Conservation (phyloP, 1,140 invertebrate genomes). For the Rhyzopertha dominica region DNA sequence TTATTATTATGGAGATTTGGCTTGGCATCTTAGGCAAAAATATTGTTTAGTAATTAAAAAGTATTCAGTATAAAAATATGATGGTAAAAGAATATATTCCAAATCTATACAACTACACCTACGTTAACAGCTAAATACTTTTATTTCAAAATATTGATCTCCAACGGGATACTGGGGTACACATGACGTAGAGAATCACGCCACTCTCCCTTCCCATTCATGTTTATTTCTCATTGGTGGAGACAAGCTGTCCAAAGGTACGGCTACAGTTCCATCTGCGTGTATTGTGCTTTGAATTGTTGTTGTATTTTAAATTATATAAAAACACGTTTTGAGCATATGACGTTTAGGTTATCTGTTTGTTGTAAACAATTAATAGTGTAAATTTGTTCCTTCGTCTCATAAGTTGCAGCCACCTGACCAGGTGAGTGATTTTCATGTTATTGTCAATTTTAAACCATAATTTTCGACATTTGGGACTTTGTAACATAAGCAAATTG, state of each 20-base stretch:
- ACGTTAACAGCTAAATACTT: not conserved
- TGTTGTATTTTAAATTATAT: too few relatives aligned
- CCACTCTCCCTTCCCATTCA: slow-evolving; percentile 22
- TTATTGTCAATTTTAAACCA: too few relatives aligned
- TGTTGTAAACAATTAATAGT: too few relatives aligned
- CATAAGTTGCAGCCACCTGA: too few relatives aligned
- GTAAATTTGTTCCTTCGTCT: too few relatives aligned
- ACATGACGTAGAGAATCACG: slow-evolving; percentile 27
- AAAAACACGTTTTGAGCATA: too few relatives aligned
- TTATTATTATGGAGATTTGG: not conserved
- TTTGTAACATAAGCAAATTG: too few relatives aligned
- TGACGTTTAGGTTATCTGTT: too few relatives aligned
- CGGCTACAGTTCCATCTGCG: slow-evolving; percentile 12
- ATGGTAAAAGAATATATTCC: not conserved
- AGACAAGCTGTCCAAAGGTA: slow-evolving; percentile 18
- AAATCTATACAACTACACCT: not conserved
- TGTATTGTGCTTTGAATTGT: too few relatives aligned
- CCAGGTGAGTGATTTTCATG: too few relatives aligned
- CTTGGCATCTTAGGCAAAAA: slow-evolving; percentile 13
- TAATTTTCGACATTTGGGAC: too few relatives aligned
- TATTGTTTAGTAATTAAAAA: slow-evolving; percentile 13
- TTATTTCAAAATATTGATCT: slow-evolving; percentile 19
- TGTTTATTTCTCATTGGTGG: slow-evolving; percentile 14
- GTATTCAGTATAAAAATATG: not conserved
- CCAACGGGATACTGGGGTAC: slow-evolving; percentile 9